Evolutionary conservation across 2,797 vertebrate species (phyloP).

Genomic region (Pantherophis alleghaniensis): DNA sequence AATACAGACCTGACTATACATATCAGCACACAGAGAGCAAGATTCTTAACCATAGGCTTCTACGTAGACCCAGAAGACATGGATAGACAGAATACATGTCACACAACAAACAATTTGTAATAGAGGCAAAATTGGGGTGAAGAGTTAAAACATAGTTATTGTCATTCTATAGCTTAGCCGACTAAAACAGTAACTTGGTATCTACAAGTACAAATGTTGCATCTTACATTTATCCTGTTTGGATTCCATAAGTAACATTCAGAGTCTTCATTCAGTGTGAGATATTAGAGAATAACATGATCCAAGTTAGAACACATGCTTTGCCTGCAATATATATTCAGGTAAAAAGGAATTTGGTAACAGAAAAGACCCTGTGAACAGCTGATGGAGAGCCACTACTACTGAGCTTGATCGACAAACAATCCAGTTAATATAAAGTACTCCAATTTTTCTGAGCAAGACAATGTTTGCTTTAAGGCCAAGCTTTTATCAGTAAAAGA

Average conservation of each 20-base stretch:
- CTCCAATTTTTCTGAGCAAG: neutral
- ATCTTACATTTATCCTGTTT: neutral
- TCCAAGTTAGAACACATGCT: too few species aligned
- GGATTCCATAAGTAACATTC: neutral
- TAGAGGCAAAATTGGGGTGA: slow-evolving; percentile 63
- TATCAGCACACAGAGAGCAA: slow-evolving; percentile 43
- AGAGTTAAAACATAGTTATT: slow-evolving; percentile 66
- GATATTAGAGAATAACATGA: neutral
- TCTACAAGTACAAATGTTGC: slow-evolving; percentile 33
- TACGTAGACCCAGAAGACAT: slow-evolving; percentile 53
- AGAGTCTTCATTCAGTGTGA: neutral
- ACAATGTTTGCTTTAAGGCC: neutral
- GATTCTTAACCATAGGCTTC: slow-evolving; percentile 61
- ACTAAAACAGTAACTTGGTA: slow-evolving; percentile 49
- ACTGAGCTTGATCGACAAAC: neutral
- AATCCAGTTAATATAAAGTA: neutral
- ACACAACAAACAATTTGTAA: slow-evolving; percentile 60
- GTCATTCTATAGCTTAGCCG: slow-evolving; percentile 38
- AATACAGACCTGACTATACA: slow-evolving; percentile 31
- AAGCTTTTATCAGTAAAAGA: neutral
- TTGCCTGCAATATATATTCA: neutral
- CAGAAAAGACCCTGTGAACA: neutral
- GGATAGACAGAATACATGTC: slow-evolving; percentile 60
- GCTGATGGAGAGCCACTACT: neutral
- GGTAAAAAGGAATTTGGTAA: neutral